Base-by-base conservation (phyloP, 2,797 vertebrate species). In the Sphaeramia orbicularis region DNA sequence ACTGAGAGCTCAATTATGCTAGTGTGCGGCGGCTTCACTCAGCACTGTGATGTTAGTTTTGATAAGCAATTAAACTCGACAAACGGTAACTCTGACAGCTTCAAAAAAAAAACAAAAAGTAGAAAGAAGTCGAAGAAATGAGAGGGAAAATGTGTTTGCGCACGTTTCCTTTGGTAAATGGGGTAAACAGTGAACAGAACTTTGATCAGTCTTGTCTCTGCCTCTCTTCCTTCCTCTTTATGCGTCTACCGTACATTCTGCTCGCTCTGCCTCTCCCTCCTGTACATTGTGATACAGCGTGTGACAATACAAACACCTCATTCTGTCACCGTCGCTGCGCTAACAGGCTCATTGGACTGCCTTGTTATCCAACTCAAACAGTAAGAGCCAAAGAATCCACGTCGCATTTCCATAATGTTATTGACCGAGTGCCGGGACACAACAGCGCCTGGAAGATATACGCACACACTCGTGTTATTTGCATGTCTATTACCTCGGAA, bases 401-500 rank as follows among this genome's bases (percentile, higher is more conserved):
- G 1, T 43, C 54, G 14, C 78, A 90, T 92, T 91, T 91, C 86
- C 88, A 88, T 92, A 90, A 91, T 86, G 79, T 82, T 91, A 88
- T 92, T 91, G 89, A 92, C 84, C 48, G 41, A 89, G 74, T 62
- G 78, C 71, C 47, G 55, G 78, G 78, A 83, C 40, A 64, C 40
- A 10, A 48, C 15, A 10, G 60, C 2, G 63, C 56, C 66, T 70
- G 54, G 62, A 81, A 74, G 54, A 75, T 62, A 66, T 27, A 57
- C 44, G 68, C 66, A 58, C 65, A 55, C 61, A 65, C 55, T 9
- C 15, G 50, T 50, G 69, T 73, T 89, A 91, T 93, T 91, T 91
- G 90, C 87, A 89, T 93, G 88, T 87, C 89, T 90, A 89, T 92
- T 88, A 90, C 84, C 78, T 84, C 58, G 30, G 59, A 90, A 86